Evolutionary conservation across 2,797 vertebrate genomes (phyloP).

Genomic region (Trachurus trachurus): DNA sequence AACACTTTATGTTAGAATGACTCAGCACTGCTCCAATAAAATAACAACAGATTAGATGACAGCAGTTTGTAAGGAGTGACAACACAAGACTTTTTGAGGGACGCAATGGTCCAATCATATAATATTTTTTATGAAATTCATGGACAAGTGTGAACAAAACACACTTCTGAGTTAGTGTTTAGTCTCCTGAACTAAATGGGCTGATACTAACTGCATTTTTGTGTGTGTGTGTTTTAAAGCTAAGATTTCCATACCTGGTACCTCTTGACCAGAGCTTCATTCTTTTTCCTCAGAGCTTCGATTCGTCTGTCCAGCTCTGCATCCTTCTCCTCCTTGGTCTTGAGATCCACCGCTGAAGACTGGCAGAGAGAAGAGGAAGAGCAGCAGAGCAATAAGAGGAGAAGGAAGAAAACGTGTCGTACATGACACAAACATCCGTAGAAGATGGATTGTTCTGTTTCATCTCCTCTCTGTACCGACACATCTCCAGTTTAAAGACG

Average conservation of each 20-base stretch:
- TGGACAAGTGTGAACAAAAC: too few species aligned
- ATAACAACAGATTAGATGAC: too few species aligned
- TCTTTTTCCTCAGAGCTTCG: slow-evolving; percentile 94
- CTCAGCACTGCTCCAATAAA: too few species aligned
- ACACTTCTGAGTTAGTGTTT: too few species aligned
- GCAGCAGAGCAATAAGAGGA: not conserved
- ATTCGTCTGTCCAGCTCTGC: slow-evolving; percentile 92
- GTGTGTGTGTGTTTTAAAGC: not conserved
- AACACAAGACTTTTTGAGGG: too few species aligned
- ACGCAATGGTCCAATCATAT: too few species aligned
- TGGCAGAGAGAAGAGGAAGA: slow-evolving; percentile 53
- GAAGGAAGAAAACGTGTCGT: not conserved
- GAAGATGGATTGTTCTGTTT: not conserved
- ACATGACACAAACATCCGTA: not conserved
- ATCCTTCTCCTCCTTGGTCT: slow-evolving; percentile 95
- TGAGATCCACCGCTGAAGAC: slow-evolving; percentile 89
- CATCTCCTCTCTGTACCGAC: not conserved
- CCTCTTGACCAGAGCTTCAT: slow-evolving; percentile 91
- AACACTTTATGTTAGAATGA: too few species aligned
- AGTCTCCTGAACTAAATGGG: too few species aligned
- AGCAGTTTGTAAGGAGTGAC: too few species aligned
- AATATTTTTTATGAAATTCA: too few species aligned
- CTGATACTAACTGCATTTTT: too few species aligned
- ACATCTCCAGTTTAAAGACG: not conserved
- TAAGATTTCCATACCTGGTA: slow-evolving; percentile 87